Conservation (phyloP, 2,888 invertebrate species). For the Balanococcus diminutus region DNA sequence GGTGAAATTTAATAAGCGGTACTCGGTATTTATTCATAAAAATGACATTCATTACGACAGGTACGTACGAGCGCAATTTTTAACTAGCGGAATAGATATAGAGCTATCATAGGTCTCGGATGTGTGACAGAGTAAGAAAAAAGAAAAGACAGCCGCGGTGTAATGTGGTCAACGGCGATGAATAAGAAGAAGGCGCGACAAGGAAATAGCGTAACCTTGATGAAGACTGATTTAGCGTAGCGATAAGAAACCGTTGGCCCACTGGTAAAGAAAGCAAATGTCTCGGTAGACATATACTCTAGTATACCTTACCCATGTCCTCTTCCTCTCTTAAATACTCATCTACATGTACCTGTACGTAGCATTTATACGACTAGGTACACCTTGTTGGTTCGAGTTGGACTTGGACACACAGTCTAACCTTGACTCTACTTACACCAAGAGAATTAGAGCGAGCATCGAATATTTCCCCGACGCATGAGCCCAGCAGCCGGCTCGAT, state of each 20-base stretch:
- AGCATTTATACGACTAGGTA: background rate
- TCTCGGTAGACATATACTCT: background rate
- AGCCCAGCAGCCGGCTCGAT: background rate
- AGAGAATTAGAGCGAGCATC: conserved; percentile 49
- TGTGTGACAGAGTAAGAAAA: background rate
- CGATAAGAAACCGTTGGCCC: conserved; percentile 39
- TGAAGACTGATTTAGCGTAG: conserved; percentile 29
- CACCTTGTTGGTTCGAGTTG: background rate
- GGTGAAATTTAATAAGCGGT: background rate
- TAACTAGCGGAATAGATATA: background rate
- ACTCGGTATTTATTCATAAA: background rate
- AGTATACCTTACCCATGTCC: too few species aligned
- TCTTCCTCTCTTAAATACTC: too few species aligned
- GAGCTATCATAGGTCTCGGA: background rate
- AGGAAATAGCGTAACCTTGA: conserved; percentile 46
- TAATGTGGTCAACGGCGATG: background rate
- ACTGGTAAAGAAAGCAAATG: conserved; percentile 50
- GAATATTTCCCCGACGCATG: background rate
- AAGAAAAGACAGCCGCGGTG: background rate
- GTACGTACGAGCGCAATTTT: background rate
- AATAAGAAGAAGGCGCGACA: background rate
- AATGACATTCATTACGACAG: background rate
- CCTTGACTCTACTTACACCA: conserved; percentile 43
- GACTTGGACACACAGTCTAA: background rate
- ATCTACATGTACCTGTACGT: background rate